Evolutionary conservation across 2,888 invertebrate genomes (phyloP).

Genomic region (Epistrophe eligans): DNA sequence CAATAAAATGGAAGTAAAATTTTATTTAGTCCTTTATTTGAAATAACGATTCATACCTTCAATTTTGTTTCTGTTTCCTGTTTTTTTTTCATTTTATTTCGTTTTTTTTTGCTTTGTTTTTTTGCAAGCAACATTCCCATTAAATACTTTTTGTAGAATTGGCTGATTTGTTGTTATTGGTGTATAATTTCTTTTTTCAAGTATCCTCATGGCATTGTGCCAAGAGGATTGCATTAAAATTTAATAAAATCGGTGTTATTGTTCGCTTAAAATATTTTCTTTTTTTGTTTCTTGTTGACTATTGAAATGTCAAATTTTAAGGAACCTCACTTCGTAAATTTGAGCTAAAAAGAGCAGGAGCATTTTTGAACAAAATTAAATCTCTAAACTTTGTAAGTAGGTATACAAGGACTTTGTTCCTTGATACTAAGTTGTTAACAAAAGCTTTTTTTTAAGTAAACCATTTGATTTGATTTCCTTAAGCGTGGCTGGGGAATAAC

Average conservation of each 20-base stretch:
- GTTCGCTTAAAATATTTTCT: background rate
- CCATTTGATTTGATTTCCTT: too few species aligned
- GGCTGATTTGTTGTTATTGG: background rate
- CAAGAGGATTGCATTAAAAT: constrained; percentile 47
- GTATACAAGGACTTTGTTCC: too few species aligned
- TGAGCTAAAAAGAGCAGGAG: background rate
- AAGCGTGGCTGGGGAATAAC: too few species aligned
- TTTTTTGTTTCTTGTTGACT: too few species aligned
- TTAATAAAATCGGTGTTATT: constrained; percentile 50
- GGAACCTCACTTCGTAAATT: constrained; percentile 1
- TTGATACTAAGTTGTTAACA: too few species aligned
- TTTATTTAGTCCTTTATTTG: constrained; percentile 54
- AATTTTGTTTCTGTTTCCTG: constrained; percentile 36
- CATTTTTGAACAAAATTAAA: too few species aligned
- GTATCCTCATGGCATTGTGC: constrained; percentile 39
- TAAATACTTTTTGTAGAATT: constrained; percentile 22
- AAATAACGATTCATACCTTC: constrained; percentile 53
- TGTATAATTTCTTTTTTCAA: background rate
- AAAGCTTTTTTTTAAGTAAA: too few species aligned
- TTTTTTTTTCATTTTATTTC: constrained; percentile 25
- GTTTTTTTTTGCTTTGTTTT: constrained; percentile 11
- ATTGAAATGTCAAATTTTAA: background rate
- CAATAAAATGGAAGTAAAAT: constrained; percentile 59
- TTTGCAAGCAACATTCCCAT: background rate
- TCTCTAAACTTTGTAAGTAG: too few species aligned